phyloP scores from a whole-genome alignment of 2,888 invertebrate species.

The Anoncus sp. region DNA sequence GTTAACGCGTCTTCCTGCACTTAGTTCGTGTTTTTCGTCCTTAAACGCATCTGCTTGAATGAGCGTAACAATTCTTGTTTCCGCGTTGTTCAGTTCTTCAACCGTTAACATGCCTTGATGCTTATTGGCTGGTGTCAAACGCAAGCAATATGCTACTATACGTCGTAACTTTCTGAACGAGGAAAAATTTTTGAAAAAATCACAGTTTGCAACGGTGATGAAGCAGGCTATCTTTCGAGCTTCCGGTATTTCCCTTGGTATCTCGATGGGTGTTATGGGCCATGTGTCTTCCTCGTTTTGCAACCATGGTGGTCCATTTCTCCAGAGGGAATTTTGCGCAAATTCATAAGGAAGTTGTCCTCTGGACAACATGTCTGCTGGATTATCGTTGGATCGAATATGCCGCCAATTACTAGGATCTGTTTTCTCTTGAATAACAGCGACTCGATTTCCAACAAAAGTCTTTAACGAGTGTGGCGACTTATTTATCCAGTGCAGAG shows the following conservation, averaged over 20 bases:
- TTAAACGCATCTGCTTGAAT: conserved; percentile 9
- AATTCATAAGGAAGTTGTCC: conserved; percentile 38
- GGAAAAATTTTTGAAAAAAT: conserved; percentile 26
- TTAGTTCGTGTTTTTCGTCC: conserved; percentile 24
- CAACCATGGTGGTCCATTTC: conserved; percentile 59
- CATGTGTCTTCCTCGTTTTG: neutral
- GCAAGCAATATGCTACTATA: conserved; percentile 49
- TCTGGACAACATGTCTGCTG: conserved; percentile 61
- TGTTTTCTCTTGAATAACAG: conserved; percentile 54
- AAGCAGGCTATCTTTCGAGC: conserved; percentile 2
- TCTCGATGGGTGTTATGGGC: neutral
- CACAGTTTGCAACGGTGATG: neutral
- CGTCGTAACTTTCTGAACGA: conserved; percentile 40
- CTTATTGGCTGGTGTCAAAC: conserved; percentile 19
- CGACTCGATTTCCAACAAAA: conserved; percentile 62
- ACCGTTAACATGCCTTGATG: neutral
- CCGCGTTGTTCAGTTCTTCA: neutral
- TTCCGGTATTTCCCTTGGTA: conserved; percentile 25
- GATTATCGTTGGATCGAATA: conserved; percentile 57
- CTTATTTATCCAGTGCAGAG: conserved; percentile 61
- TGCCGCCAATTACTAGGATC: conserved; percentile 43
- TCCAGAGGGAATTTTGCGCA: conserved; percentile 42
- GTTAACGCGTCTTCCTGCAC: conserved; percentile 29
- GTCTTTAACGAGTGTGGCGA: conserved; percentile 39
- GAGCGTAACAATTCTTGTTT: conserved; percentile 11